Evolutionary conservation across 2,797 vertebrate genomes (phyloP).

Genomic region (Otolemur crassicaudatus): DNA sequence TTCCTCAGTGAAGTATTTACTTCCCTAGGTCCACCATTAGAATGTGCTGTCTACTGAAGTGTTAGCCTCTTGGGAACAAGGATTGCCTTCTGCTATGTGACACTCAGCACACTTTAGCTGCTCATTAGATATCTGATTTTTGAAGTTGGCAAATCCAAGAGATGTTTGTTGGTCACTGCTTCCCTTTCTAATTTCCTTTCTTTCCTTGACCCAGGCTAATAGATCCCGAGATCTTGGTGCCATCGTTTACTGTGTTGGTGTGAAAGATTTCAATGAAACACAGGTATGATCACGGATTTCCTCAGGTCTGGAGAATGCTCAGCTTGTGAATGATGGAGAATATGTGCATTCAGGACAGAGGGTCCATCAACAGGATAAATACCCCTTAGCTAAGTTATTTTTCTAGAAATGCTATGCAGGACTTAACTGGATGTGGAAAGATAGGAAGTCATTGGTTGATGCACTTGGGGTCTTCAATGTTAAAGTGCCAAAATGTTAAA

Average conservation of each 20-base stretch:
- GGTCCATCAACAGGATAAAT: background rate
- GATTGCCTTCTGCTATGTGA: background rate
- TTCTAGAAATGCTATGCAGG: slow-evolving; percentile 5
- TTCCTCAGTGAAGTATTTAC: background rate
- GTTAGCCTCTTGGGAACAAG: background rate
- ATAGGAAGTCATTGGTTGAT: background rate
- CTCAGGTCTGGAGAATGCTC: background rate
- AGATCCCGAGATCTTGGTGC: slow-evolving; percentile 96
- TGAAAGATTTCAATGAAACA: slow-evolving; percentile 99
- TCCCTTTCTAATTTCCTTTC: slow-evolving; percentile 42
- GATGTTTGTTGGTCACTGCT: background rate
- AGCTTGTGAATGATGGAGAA: background rate
- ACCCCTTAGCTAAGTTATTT: background rate
- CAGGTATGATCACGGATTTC: slow-evolving; percentile 90
- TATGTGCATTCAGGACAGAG: background rate
- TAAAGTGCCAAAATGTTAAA: background rate
- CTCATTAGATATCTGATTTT: background rate
- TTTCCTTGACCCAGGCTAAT: slow-evolving; percentile 91
- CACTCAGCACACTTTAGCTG: background rate
- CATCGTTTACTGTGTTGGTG: slow-evolving; percentile 97
- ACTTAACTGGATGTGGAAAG: background rate
- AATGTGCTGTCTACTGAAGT: background rate
- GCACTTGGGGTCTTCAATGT: background rate
- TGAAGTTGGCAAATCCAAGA: background rate
- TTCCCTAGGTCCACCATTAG: background rate